A percentile compares a stretch with the other conserved stretches of the same genome.
Evolutionary conservation across 2,113 vertebrate species (phyloP).

Genomic region (Mohoua ochrocephala): DNA sequence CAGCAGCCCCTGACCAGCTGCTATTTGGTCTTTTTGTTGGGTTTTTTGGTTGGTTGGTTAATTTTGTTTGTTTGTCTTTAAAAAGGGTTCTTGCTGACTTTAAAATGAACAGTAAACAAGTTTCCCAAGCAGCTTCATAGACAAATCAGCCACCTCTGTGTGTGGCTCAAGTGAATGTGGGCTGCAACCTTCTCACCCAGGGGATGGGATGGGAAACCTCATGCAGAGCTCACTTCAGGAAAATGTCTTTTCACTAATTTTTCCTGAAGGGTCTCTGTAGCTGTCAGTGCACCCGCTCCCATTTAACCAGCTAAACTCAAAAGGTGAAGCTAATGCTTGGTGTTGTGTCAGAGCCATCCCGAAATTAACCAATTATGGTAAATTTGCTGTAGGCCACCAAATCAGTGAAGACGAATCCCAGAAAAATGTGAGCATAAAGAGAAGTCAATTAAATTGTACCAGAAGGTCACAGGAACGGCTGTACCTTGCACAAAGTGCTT

Average conservation of each 20-base stretch:
- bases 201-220: background rate
- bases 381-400: background rate
- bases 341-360: background rate
- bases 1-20: background rate
- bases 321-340: background rate
- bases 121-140: background rate
- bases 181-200: background rate
- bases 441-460: background rate
- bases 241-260: background rate
- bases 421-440: background rate
- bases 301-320: background rate
- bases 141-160: background rate
- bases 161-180: accelerated
- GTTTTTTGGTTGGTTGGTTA: background rate
- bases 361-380: background rate
- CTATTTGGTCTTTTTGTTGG: background rate
- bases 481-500: background rate
- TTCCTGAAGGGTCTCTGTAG: background rate
- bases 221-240: background rate
- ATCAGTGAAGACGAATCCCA: background rate
- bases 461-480: background rate
- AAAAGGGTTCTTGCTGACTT: background rate
- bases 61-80: background rate
- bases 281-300: background rate
- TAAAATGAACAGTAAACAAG: background rate